A percentile compares a stretch with the other conserved stretches of the same genome.
These are phyloP conservation scores for Dicerorhinus sumatrensis DNA, from an alignment of 2,113 vertebrate genomes.

Conservation along the genomic window DNA sequence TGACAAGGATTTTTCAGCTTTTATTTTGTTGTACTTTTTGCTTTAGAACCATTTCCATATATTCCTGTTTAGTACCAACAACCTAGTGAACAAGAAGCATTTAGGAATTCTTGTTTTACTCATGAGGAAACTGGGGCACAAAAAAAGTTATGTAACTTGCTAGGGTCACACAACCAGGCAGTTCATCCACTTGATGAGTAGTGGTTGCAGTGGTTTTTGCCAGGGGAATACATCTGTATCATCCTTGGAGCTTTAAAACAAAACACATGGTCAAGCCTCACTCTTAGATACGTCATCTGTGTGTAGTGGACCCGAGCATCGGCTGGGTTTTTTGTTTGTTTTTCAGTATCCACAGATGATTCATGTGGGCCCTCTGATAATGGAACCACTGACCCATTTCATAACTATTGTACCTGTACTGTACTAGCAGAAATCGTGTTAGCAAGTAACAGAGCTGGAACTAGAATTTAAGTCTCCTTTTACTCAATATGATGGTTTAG, in stretches of 20 bases:
- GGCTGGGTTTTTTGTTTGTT: background rate
- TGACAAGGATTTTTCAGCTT: background rate
- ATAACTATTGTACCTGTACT: background rate
- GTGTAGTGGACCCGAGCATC: background rate
- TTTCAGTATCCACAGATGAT: background rate
- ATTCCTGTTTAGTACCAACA: slow-evolving; percentile 28
- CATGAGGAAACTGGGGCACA: background rate
- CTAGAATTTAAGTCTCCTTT: background rate
- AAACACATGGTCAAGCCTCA: background rate
- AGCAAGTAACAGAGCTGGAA: background rate
- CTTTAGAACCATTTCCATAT: slow-evolving; percentile 32
- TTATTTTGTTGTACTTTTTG: background rate
- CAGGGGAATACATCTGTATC: background rate
- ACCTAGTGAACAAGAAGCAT: background rate
- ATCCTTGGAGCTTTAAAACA: background rate
- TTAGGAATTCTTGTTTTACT: slow-evolving; percentile 44
- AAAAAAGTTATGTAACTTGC: background rate
- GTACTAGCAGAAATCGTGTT: background rate
- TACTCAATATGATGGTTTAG: background rate
- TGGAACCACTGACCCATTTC: background rate
- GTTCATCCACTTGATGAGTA: background rate
- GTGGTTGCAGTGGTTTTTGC: background rate
- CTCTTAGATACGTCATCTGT: background rate
- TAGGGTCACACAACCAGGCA: background rate
- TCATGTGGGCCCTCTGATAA: background rate